Conservation (phyloP, 2,113 vertebrate species). For the Abramis brama region DNA sequence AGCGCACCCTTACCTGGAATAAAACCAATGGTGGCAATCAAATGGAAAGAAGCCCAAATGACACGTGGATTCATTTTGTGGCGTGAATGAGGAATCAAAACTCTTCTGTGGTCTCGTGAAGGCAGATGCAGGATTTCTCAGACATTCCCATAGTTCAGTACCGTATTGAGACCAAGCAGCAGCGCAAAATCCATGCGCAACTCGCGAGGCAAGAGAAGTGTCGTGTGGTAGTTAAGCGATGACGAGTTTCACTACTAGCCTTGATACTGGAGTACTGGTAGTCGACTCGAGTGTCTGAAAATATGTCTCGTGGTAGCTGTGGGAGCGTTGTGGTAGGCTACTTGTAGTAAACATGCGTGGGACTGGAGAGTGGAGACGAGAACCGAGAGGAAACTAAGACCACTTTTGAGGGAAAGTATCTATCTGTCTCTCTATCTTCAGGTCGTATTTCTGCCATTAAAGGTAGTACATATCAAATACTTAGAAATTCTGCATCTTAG, state of each 20-base stretch:
- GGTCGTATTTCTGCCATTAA: too few relatives aligned
- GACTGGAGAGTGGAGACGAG: background rate
- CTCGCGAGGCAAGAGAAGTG: background rate
- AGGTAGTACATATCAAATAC: too few relatives aligned
- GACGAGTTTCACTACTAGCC: background rate
- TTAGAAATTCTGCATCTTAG: too few relatives aligned
- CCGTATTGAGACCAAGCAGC: background rate
- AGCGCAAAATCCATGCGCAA: background rate
- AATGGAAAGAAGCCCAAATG: background rate
- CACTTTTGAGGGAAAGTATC: too few relatives aligned
- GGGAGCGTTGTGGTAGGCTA: background rate
- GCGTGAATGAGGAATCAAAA: background rate
- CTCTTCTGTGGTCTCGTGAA: background rate
- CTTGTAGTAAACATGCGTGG: background rate
- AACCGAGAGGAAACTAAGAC: background rate
- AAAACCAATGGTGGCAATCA: constrained; percentile 26
- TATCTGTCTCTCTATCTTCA: too few relatives aligned
- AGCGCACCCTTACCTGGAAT: constrained; percentile 35
- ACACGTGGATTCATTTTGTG: constrained; percentile 34
- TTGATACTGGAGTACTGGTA: background rate
- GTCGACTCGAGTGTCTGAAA: background rate
- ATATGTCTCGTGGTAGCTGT: background rate
- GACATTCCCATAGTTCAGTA: background rate
- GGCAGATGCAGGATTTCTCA: constrained; percentile 10
- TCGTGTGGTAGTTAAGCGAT: background rate